Conservation (phyloP, 2,797 vertebrate genomes). For the Phrynocephalus forsythii region DNA sequence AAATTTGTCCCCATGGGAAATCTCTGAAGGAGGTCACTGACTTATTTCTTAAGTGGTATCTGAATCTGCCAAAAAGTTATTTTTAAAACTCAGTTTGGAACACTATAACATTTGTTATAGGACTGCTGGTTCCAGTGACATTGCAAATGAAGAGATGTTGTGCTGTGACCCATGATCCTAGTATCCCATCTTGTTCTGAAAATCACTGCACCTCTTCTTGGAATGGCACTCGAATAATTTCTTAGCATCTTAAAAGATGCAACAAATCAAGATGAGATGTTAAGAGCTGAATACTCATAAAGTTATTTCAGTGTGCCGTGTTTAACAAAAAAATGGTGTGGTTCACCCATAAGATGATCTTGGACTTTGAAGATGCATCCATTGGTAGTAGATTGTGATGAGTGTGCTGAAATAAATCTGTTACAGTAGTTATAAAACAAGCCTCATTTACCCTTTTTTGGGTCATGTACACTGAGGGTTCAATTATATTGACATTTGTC, state of each 20-base stretch:
- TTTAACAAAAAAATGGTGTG: no score
- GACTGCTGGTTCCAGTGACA: not conserved
- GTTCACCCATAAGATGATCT: no score
- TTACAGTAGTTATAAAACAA: no score
- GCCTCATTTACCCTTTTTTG: no score
- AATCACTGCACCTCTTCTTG: not conserved
- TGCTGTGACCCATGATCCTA: not conserved
- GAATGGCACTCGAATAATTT: not conserved
- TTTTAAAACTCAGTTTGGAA: constrained; percentile 26
- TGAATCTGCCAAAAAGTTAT: constrained; percentile 62
- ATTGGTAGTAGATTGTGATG: no score
- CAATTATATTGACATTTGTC: no score
- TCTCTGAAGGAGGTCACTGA: constrained; percentile 60
- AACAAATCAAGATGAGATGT: not conserved
- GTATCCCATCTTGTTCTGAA: not conserved
- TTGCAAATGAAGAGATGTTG: not conserved
- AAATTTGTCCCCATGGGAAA: constrained; percentile 60
- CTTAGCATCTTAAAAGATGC: not conserved
- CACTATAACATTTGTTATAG: not conserved
- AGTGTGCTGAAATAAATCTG: no score
- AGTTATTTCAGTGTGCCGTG: not conserved
- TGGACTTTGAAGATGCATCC: no score
- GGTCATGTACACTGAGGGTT: no score
- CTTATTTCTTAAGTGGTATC: constrained; percentile 53
- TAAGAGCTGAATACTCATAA: not conserved